Conservation (phyloP, 2,888 invertebrate genomes). For the Tortrix viridana region DNA sequence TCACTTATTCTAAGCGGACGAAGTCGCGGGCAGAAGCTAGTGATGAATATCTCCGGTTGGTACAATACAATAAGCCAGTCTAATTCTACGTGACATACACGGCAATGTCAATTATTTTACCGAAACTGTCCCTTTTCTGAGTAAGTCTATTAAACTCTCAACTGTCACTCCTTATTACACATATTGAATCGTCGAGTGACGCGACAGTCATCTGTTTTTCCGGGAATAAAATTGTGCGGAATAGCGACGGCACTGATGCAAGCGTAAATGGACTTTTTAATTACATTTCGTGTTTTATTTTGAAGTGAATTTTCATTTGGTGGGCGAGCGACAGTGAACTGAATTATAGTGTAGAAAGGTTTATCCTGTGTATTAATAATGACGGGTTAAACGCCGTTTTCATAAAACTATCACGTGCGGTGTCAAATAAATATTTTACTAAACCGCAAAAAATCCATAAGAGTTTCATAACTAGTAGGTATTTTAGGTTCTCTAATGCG, state of each 20-base stretch:
- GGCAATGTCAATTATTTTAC: not conserved
- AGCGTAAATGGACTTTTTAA: constrained; percentile 28
- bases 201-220: constrained; percentile 3
- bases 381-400: not conserved
- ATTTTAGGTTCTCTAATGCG: too few species aligned
- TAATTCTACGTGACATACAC: not conserved
- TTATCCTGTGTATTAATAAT: not conserved
- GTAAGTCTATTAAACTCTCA: constrained; percentile 14
- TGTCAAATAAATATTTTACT: too few species aligned
- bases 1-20: too few species aligned
- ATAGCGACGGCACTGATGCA: constrained; percentile 14
- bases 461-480: too few species aligned
- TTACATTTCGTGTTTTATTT: constrained; percentile 27
- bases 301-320: constrained; percentile 19
- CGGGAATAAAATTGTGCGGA: not conserved
- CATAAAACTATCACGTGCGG: not conserved
- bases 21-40: too few species aligned
- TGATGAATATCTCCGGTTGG: too few species aligned
- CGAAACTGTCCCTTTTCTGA: constrained; percentile 1
- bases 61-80: too few species aligned
- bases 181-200: constrained; percentile 13
- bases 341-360: not conserved
- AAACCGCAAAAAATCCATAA: too few species aligned
- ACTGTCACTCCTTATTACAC: constrained; percentile 3
- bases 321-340: not conserved